Conservation (phyloP, 1,140 invertebrate species). For the Ceratoteleas bidentatus region DNA sequence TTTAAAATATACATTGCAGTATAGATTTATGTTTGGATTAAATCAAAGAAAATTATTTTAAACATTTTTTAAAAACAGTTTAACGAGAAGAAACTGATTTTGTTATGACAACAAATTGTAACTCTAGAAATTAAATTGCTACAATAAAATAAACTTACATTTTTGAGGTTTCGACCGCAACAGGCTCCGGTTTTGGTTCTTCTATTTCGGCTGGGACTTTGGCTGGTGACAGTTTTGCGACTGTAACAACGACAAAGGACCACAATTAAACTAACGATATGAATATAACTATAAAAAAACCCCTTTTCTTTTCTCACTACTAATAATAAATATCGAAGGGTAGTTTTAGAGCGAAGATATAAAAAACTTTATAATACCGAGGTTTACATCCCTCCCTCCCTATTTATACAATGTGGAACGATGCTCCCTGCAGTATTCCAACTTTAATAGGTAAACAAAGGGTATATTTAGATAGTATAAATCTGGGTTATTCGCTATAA, state of each 20-base stretch:
- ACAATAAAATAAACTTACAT: constrained; percentile 18
- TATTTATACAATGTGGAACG: constrained; percentile 18
- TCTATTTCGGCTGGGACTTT: constrained; percentile 72
- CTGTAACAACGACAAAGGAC: constrained; percentile 62
- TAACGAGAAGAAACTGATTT: too few relatives aligned
- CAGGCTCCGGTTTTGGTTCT: constrained; percentile 74
- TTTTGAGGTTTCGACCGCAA: constrained; percentile 65
- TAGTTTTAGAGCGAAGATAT: constrained; percentile 9
- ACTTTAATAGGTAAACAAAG: constrained; percentile 6
- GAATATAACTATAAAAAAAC: too few relatives aligned
- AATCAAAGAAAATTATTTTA: too few relatives aligned
- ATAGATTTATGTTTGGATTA: too few relatives aligned
- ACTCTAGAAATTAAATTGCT: too few relatives aligned
- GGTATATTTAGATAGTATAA: constrained; percentile 16
- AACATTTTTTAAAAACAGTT: too few relatives aligned
- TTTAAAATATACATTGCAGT: too few relatives aligned
- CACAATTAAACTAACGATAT: too few relatives aligned
- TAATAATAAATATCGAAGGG: constrained; percentile 5
- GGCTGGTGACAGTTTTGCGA: constrained; percentile 74
- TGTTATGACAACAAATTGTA: too few relatives aligned
- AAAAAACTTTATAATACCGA: constrained; percentile 3
- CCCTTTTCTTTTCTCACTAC: too few relatives aligned
- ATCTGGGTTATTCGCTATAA: constrained; percentile 22
- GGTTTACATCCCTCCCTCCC: constrained; percentile 7
- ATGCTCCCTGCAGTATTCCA: constrained; percentile 8